Percentiles rank a stretch among this genome's conserved stretches.
Conservation (phyloP, 2,888 invertebrate genomes). For the Standfussiana lucernea region DNA sequence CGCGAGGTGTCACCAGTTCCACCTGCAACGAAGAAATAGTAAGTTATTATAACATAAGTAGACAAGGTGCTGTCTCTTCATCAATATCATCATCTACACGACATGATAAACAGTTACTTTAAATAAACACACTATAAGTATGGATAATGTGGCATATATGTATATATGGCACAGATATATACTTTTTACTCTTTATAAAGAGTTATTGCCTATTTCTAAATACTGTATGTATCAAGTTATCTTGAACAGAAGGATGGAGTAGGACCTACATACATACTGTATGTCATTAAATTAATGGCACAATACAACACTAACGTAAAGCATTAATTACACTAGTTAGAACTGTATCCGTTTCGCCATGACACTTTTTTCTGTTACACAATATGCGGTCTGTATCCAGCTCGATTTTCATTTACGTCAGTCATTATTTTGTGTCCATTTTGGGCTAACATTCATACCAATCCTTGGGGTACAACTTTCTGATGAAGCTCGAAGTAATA, state of each 20-base stretch:
- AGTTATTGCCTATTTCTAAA: neutral
- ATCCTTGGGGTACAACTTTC: neutral
- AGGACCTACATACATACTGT: neutral
- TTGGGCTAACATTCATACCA: conserved; percentile 29
- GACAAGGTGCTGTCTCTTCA: neutral
- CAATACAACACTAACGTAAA: neutral
- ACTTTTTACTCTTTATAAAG: neutral
- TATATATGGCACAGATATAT: neutral
- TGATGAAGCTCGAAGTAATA: neutral
- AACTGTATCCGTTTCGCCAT: conserved; percentile 6
- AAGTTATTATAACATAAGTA: neutral
- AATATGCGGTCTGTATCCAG: neutral
- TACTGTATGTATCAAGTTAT: neutral
- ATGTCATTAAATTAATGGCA: neutral
- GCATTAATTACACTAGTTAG: conserved; percentile 12
- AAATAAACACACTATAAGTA: neutral
- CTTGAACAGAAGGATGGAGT: neutral
- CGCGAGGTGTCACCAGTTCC: conserved; percentile 94
- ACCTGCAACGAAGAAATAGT: conserved; percentile 84
- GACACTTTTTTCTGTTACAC: conserved; percentile 6
- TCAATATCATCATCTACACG: neutral
- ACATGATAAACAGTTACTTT: neutral
- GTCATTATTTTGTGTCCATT: neutral
- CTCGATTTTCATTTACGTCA: conserved; percentile 15
- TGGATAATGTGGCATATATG: no score